Evolutionary conservation across 2,888 invertebrate species (phyloP), one percentile per base, ranked within the genome.

Genomic region (Branchipolynoe longqiensis): DNA sequence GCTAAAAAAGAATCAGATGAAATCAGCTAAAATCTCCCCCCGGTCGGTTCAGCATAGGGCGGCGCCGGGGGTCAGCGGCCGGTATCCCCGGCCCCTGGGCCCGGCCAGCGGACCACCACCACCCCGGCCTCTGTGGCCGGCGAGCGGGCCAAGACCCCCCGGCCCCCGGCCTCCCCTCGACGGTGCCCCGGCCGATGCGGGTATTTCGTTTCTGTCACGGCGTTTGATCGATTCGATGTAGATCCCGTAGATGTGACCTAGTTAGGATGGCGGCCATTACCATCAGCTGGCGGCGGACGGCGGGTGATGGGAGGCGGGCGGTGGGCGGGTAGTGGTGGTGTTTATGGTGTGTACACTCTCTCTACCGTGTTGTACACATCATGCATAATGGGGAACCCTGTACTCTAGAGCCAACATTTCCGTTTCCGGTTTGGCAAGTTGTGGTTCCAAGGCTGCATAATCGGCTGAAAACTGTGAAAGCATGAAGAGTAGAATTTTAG

Each of bases 141-240:
- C 12, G 25, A 58, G 4, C 58, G 25, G 58, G 18, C 18, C 48
- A 48, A 48, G 48, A 18, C 58, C 4, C 18, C n/a, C 58, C 25
- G 18, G 12, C 4, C 12, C 58, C 12, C 2, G 3, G 3, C 38
- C 69, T 22, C 38, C 36, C 36, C 2, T 38, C 69, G 8, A 18
- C 33, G 25, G 62, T n/a, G 31, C 62, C 62, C 12, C 31, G 14
- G 62, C 56, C 31, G 31, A 22, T 38, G 69, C 36, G 18, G 36
- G 38, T 69, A 69, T 69, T 69, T 69, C 69, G 69, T 69, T 69
- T 69, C 36, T 69, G 69, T 69, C 36, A 38, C 69, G 36, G 69
- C 33, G 69, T 69, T 33, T 69, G 69, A 69, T 69, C 69, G 69
- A 69, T 69, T 69, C 38, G 69, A 69, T 38, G 69, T 69, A 33